Conservation (phyloP, 2,113 vertebrate species). For the Rissa tridactyla region DNA sequence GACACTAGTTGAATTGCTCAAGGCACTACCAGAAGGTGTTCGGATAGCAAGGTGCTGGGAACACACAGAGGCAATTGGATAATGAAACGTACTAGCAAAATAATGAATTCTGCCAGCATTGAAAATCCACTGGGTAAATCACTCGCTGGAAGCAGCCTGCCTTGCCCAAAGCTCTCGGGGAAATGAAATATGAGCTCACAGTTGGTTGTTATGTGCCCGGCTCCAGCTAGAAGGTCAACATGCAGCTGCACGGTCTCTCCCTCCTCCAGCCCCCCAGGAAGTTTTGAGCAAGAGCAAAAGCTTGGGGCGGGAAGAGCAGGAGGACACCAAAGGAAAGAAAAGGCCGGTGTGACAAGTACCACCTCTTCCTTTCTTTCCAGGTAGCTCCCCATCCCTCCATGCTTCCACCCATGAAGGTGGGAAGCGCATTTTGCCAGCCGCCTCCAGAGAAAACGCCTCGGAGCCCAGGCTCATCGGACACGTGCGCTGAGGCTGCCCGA, state of each 20-base stretch:
- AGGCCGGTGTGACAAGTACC: not conserved
- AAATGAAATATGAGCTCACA: not conserved
- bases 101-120: not conserved
- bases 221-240: not conserved
- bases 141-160: not conserved
- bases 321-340: not conserved
- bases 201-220: not conserved
- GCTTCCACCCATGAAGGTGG: not conserved
- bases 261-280: not conserved
- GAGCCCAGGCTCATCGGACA: fast-evolving
- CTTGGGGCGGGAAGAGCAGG: not conserved
- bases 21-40: constrained; percentile 32
- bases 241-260: not conserved
- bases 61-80: not conserved
- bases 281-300: not conserved
- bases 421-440: not conserved
- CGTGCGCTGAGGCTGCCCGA: not conserved
- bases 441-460: not conserved
- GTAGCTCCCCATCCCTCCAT: not conserved
- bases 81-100: not conserved
- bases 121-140: not conserved
- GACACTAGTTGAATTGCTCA: constrained; percentile 5
- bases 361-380: not conserved
- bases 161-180: not conserved
- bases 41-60: not conserved